phyloP scores from a whole-genome alignment of 2,797 vertebrate genomes.

The Tiaroga cobitis region DNA sequence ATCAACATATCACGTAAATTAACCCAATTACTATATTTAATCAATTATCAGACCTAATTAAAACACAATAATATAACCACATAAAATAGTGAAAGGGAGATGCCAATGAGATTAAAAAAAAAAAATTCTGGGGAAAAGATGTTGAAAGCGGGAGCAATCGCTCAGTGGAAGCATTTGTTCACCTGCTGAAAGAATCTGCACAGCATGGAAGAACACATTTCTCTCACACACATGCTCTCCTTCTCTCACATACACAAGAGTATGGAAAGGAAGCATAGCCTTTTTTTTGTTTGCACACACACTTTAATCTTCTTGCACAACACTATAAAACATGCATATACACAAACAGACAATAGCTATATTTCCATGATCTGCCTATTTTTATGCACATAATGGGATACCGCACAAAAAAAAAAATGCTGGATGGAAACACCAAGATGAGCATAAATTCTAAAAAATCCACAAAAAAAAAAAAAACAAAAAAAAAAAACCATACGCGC shows the following conservation, averaged over 20 bases:
- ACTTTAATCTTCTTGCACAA: not conserved
- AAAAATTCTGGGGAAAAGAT: not conserved
- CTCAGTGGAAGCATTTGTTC: conserved; percentile 12
- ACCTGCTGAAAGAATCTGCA: conserved; percentile 22
- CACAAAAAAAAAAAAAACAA: not conserved
- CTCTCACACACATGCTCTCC: conserved; percentile 22
- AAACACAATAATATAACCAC: not conserved
- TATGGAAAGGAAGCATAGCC: not conserved
- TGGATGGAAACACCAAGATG: not conserved
- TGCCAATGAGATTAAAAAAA: not conserved
- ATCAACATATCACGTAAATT: not conserved
- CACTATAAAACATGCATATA: not conserved
- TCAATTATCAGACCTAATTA: not conserved
- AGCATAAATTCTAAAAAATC: not conserved
- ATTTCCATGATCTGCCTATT: not conserved
- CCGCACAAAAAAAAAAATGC: not conserved
- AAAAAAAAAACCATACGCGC: too few relatives aligned
- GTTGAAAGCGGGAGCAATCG: conserved; percentile 14
- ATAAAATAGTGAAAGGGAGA: not conserved
- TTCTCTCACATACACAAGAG: not conserved
- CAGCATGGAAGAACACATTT: not conserved
- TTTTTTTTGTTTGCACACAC: conserved; percentile 3
- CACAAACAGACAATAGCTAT: not conserved
- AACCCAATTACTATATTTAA: not conserved
- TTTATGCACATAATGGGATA: not conserved